Evolutionary conservation across 2,797 vertebrate genomes (phyloP), one percentile per base, ranked within the genome.

Genomic region (Clarias fuscus): DNA sequence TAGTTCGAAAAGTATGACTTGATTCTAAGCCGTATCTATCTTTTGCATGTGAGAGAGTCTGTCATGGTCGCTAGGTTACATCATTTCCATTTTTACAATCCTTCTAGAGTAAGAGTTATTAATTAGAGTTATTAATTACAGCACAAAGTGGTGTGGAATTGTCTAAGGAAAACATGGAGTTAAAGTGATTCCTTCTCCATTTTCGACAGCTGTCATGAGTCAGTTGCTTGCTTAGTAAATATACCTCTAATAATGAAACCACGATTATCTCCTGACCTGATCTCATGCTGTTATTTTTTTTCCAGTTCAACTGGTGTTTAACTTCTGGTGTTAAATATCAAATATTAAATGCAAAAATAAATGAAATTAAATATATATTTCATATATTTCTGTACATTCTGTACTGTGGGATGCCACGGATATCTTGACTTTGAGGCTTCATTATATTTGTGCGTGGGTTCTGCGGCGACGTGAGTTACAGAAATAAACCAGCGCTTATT

Each of bases 401-500:
- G 17, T 18, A 24, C 33, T 53, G 11, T 53, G 48, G 48, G 48
- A 53, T 0, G 10, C 48, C 48, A 43, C 20, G 11, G 53, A 18
- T 59, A 27, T 77, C 76, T 33, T 33, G 76, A 22, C 27, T 61
- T 11, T 18, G 37, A 58, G 27, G 30, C 27, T 6, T 61, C 10
- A 13, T 61, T 61, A 61, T 8, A 11, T 61, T 24, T 43, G 8
- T 22, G 4, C 18, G 18, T 20, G 27, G 7, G 76, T 79, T 58
- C 37, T 24, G 5, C 30, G 3, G 58, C 13, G 20, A 79, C 5
- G 58, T 14, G 58, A 24, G 58, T 53, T 76, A 79, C 53, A 64
- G 30, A 91, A 92, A 93, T 89, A 88, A 90, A 91, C 79, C 53
- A 84, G 70, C 79, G 11, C 64, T 84, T 85, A 88, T 93, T 91